Evolutionary conservation across 2,888 invertebrate species (phyloP).

Genomic region (Adelognathus sp.): DNA sequence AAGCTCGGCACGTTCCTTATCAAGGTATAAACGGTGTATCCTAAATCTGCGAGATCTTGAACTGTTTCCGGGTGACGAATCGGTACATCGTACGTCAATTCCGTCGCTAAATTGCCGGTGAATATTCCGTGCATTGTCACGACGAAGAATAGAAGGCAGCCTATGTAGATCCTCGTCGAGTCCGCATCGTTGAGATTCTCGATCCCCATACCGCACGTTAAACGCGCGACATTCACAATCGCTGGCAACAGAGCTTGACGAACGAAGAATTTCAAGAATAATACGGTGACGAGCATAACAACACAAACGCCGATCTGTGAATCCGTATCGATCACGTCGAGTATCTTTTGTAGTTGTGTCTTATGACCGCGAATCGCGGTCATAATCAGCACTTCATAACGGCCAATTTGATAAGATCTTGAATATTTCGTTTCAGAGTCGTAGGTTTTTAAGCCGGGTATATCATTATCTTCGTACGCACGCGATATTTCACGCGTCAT

Average conservation of each 20-base stretch:
- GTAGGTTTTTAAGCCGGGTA: too few species aligned
- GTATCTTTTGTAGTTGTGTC: neutral
- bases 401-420: neutral
- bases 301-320: neutral
- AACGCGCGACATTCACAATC: neutral
- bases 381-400: neutral
- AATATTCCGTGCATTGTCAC: neutral
- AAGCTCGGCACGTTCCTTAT: too few species aligned
- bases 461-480: too few species aligned
- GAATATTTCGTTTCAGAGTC: neutral
- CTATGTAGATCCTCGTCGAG: neutral
- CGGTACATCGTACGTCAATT: neutral
- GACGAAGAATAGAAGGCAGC: neutral
- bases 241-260: neutral
- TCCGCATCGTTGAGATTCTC: neutral
- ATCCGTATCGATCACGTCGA: neutral
- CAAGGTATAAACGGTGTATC: neutral
- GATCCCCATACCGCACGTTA: neutral
- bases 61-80: neutral
- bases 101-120: neutral
- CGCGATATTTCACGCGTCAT: too few species aligned
- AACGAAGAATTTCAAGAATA: neutral
- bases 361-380: neutral
- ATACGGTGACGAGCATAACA: neutral
- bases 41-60: neutral